These are phyloP conservation scores for Aegotheles bennettii DNA, from an alignment of 2,113 vertebrate genomes.

Conservation along the genomic window DNA sequence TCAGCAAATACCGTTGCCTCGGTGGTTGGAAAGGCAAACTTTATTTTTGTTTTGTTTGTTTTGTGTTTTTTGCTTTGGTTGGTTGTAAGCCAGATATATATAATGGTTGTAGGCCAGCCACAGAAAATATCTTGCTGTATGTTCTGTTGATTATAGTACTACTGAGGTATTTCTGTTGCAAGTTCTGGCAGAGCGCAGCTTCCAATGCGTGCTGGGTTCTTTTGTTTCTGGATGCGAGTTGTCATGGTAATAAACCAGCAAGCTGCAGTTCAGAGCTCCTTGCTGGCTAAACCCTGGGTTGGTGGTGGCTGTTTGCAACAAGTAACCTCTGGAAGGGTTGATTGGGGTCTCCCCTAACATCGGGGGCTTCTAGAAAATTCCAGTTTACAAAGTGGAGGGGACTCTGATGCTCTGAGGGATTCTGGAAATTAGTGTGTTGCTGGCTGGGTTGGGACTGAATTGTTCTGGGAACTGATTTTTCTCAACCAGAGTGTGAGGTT, in stretches of 20 bases:
- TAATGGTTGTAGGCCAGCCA: constrained; percentile 15
- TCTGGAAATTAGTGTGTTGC: not conserved
- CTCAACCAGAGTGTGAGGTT: accelerated
- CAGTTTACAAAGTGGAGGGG: not conserved
- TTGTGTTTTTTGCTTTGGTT: constrained; percentile 30
- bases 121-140: constrained; percentile 23
- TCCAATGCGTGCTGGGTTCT: not conserved
- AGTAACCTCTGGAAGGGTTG: not conserved
- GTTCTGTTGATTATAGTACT: constrained; percentile 45
- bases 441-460: not conserved
- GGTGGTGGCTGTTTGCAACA: not conserved
- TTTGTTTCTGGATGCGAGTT: constrained; percentile 23
- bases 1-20: not conserved
- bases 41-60: not conserved
- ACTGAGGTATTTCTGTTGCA: constrained; percentile 20
- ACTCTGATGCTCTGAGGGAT: not conserved
- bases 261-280: not conserved
- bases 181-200: not conserved
- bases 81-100: constrained; percentile 5
- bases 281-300: accelerated
- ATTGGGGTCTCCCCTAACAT: not conserved
- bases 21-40: not conserved
- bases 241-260: not conserved
- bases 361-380: not conserved
- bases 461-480: not conserved